A percentile compares a stretch with the other conserved stretches of the same genome.
Conservation (phyloP, 2,888 invertebrate species). For the Lasioglossum calceatum region DNA sequence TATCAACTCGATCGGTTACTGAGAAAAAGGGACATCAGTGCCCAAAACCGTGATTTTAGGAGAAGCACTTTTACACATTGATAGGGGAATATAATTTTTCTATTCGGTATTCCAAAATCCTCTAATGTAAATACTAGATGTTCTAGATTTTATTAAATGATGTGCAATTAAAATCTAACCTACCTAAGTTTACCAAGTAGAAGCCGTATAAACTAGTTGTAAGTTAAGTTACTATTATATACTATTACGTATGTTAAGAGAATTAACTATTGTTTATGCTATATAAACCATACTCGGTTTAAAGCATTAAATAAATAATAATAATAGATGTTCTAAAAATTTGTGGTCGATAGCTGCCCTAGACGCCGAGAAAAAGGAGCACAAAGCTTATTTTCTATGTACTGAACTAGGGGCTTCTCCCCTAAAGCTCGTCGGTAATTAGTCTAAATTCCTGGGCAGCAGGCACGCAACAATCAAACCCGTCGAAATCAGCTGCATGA, state of each 20-base stretch:
- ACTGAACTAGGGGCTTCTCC: not conserved
- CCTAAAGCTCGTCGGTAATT: not conserved
- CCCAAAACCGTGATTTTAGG: not conserved
- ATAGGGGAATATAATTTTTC: not conserved
- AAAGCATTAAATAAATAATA: too few relatives aligned
- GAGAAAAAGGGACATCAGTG: too few relatives aligned
- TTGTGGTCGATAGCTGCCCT: not conserved
- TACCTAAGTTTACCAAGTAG: too few relatives aligned
- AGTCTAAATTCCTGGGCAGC: not conserved
- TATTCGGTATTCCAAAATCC: not conserved
- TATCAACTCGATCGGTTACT: too few relatives aligned
- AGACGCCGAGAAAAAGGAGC: not conserved
- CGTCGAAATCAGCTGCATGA: not conserved
- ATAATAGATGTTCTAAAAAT: not conserved
- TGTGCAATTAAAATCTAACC: too few relatives aligned
- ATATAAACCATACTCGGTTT: too few relatives aligned
- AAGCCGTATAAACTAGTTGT: too few relatives aligned
- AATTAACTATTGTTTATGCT: too few relatives aligned
- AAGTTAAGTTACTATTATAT: too few relatives aligned
- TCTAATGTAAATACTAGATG: not conserved
- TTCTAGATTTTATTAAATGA: not conserved
- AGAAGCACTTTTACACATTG: too few relatives aligned
- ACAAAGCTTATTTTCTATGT: not conserved
- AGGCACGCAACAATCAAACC: not conserved
- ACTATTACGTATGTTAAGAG: too few relatives aligned